Percentiles rank a stretch among this genome's conserved stretches.
phyloP scores from a whole-genome alignment of 2,888 invertebrate genomes.

The Agonopterix alstromeriana region DNA sequence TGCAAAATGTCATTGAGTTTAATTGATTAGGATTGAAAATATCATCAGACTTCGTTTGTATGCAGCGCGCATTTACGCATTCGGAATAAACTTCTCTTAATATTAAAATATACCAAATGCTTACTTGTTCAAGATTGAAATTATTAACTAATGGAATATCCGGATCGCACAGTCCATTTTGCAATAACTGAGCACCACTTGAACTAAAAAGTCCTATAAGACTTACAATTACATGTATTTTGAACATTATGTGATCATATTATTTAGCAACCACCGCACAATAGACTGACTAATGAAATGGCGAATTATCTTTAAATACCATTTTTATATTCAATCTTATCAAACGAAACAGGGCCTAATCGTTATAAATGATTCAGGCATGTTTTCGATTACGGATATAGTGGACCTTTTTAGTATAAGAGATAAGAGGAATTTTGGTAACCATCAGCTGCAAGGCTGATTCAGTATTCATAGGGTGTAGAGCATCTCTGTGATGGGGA shows the following conservation, averaged over 20 bases:
- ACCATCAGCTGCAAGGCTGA: too few species aligned
- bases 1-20: too few species aligned
- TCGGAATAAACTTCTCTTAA: too few species aligned
- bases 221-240: conserved; percentile 35
- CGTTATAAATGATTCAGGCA: neutral
- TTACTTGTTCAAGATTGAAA: conserved; percentile 36
- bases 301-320: conserved; percentile 29
- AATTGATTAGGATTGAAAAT: too few species aligned
- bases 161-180: conserved; percentile 43
- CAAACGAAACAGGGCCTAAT: conserved; percentile 15
- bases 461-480: too few species aligned
- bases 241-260: conserved; percentile 49
- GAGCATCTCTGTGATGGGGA: too few species aligned
- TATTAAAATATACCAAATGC: conserved; percentile 6
- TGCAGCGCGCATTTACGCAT: too few species aligned
- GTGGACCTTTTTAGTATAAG: too few species aligned
- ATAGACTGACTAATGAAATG: conserved; percentile 37
- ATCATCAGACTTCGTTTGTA: too few species aligned
- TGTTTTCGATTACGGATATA: too few species aligned
- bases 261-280: conserved; percentile 27
- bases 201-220: conserved; percentile 32
- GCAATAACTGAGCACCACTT: conserved; percentile 43
- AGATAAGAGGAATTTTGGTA: too few species aligned
- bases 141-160: conserved; percentile 22
- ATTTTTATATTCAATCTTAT: conserved; percentile 46